phyloP scores from a whole-genome alignment of 2,888 invertebrate species.

The Sepioteuthis lessoniana region DNA sequence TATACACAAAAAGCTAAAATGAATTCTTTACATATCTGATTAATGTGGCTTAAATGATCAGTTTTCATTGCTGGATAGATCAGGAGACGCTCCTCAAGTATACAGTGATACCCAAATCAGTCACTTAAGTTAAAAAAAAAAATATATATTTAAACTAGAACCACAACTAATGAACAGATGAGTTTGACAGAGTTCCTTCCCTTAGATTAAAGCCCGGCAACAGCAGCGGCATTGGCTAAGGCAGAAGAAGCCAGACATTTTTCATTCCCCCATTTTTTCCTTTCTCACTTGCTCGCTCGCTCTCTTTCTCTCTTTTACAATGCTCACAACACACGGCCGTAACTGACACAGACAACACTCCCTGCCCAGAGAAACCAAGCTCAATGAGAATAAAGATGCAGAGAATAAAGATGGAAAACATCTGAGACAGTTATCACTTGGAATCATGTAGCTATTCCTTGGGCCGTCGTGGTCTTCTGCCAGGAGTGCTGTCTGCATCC shows the following conservation, averaged over 20 bases:
- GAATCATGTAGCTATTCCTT: neutral
- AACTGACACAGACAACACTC: conserved; percentile 38
- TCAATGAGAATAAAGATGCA: neutral
- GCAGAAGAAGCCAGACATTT: neutral
- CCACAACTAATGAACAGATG: neutral
- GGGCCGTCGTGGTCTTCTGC: conserved; percentile 25
- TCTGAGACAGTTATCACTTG: conserved; percentile 38
- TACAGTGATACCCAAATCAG: no score
- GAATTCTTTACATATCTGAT: neutral
- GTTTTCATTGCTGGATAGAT: neutral
- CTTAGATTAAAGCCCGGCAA: neutral
- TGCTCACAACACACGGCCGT: neutral
- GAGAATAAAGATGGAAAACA: conserved; percentile 44
- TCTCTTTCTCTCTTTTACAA: neutral
- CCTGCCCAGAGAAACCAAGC: conserved; percentile 37
- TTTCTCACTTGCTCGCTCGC: neutral
- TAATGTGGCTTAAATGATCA: neutral
- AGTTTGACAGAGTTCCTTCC: neutral
- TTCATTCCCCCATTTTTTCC: neutral
- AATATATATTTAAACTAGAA: neutral
- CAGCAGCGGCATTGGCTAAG: neutral
- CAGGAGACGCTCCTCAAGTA: neutral
- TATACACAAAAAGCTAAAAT: neutral
- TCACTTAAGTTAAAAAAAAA: neutral
- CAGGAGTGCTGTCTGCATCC: neutral